Conservation (phyloP, 1,140 invertebrate species). For the Acyrthosiphon pisum region DNA sequence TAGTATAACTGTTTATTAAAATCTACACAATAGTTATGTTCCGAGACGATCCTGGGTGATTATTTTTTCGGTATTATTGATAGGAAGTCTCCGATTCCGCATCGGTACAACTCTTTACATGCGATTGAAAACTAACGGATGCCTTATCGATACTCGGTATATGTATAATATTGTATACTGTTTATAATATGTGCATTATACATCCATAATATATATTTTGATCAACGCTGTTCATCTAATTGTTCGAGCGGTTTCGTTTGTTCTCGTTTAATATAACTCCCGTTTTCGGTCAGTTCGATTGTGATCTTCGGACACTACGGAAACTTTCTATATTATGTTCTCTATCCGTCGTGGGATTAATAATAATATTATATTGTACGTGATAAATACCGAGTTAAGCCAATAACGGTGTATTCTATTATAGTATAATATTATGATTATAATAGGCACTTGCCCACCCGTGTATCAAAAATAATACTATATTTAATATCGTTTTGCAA, state of each 20-base stretch:
- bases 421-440: background rate
- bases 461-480: background rate
- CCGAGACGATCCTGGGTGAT: background rate
- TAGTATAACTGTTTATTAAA: background rate
- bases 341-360: background rate
- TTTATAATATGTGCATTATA: background rate
- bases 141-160: background rate
- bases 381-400: background rate
- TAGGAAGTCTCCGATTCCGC: background rate
- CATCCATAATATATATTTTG: background rate
- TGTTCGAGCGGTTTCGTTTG: background rate
- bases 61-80: background rate
- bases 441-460: background rate
- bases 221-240: background rate
- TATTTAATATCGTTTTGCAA: conserved; percentile 32
- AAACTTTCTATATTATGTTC: background rate
- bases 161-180: background rate
- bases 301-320: background rate
- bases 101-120: background rate
- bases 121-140: background rate
- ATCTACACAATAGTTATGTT: background rate
- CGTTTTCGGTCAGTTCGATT: background rate
- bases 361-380: background rate
- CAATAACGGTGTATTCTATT: background rate
- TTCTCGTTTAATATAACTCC: background rate